Base-by-base conservation (phyloP, 2,888 invertebrate genomes). In the Reticulitermes lucifugus region DNA sequence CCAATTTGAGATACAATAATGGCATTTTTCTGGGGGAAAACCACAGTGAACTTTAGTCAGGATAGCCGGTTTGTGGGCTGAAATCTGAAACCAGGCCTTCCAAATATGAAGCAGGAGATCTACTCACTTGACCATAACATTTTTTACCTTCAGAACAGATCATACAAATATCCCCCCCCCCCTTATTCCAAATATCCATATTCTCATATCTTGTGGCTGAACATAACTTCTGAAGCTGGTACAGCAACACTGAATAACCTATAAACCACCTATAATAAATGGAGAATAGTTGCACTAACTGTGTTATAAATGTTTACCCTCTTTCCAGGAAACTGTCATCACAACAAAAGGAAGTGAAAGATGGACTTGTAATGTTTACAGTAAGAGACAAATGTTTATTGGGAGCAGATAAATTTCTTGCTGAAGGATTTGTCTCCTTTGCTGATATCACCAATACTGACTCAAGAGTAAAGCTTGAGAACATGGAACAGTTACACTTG, bases 311-410 rank as follows among this genome's bases (percentile, higher is more conserved):
- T 35, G 35, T 35, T 35, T 35, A 35, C 35, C 35, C 35, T 35
- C 35, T 85, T 86, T 87, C 80, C 89, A 96, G 96, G 89, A 92
- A 93, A 80, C 91, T 98, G 71, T 93, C 93, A 9, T 90, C 93
- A 25, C 96, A 96, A 84, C 97, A 97, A 90, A 94, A 94, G 84
- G 91, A 92, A 65, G 89, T 93, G 12, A 89, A 94, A 65, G 94
- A 96, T 88, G 97, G 95, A 0, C 91, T 98, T 87, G 91, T 99
- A 85, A 94, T 96, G 87, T 96, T 99, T 89, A 96, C 97, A 88
- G 94, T 99, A 22, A 99, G 99, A 92, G 99, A 99, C 91, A 98
- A 98, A 91, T 99, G 99, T 91, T 95, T 98, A 91, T 94, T 98
- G 91, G 96, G 97, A 84, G 94, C 98, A 90, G 98, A 98, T 90